Conservation (phyloP, 2,113 vertebrate genomes). For the Hymenochirus boettgeri region DNA sequence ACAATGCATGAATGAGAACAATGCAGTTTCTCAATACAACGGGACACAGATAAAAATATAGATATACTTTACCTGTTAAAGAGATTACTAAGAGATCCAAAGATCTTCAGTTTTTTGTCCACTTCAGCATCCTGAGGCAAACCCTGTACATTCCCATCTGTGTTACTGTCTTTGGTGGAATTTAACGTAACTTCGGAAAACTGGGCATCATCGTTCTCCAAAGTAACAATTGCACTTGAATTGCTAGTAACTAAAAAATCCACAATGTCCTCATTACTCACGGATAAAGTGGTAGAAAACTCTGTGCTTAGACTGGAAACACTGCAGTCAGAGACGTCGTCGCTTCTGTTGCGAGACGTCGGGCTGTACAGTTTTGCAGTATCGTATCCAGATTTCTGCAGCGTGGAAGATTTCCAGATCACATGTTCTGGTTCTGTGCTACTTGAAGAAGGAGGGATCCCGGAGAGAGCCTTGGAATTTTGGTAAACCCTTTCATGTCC, state of each 20-base stretch:
- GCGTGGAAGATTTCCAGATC: conserved; percentile 76
- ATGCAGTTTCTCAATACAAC: too few relatives aligned
- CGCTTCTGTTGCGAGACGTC: conserved; percentile 67
- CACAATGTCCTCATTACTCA: conserved; percentile 84
- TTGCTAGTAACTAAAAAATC: conserved; percentile 83
- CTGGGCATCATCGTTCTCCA: conserved; percentile 69
- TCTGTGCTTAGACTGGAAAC: conserved; percentile 89
- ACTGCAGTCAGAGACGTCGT: conserved; percentile 80
- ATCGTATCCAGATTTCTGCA: conserved; percentile 77
- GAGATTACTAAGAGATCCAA: conserved; percentile 74
- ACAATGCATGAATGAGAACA: too few relatives aligned
- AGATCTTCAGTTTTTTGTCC: conserved; percentile 61
- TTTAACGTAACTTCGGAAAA: conserved; percentile 73
- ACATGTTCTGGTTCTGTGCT: conserved; percentile 55
- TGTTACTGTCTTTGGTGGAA: conserved; percentile 46
- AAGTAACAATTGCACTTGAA: conserved; percentile 86
- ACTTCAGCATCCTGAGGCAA: conserved; percentile 31
- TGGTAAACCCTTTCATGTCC: conserved; percentile 57
- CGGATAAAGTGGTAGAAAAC: conserved; percentile 73
- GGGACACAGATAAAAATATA: too few relatives aligned
- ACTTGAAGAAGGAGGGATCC: conserved; percentile 50
- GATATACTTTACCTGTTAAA: conserved; percentile 67
- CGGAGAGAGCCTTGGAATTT: conserved; percentile 44
- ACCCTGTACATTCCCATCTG: conserved; percentile 48
- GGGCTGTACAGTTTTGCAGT: conserved; percentile 69